Percentiles rank a stretch among this genome's conserved stretches.
These are phyloP conservation scores for Coenonympha glycerion DNA, from an alignment of 2,888 invertebrate genomes.

Conservation along the genomic window DNA sequence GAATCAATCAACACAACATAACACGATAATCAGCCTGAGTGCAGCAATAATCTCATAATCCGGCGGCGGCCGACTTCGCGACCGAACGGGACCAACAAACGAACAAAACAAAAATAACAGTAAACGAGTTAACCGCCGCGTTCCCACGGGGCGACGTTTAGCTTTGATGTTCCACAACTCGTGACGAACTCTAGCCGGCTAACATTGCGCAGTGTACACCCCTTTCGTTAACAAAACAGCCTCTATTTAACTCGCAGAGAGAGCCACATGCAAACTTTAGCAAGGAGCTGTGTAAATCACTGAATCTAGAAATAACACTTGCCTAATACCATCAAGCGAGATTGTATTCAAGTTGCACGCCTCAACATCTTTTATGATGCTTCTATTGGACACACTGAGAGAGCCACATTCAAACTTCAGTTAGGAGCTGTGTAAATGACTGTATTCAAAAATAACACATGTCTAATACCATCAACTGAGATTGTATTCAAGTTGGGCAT, in stretches of 20 bases:
- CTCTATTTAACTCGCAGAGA: slow-evolving; percentile 1
- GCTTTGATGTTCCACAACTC: slow-evolving; percentile 41
- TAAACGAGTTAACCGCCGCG: slow-evolving; percentile 48
- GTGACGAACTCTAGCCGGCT: slow-evolving; percentile 22
- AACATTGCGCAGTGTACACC: slow-evolving; percentile 17
- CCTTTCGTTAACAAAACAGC: slow-evolving; percentile 9
- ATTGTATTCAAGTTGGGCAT: too few relatives aligned
- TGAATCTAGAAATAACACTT: too few relatives aligned
- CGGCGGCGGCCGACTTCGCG: slow-evolving; percentile 36
- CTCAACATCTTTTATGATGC: too few relatives aligned
- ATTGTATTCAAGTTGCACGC: too few relatives aligned
- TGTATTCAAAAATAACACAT: too few relatives aligned
- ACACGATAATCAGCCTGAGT: slow-evolving; percentile 34
- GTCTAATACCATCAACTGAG: too few relatives aligned
- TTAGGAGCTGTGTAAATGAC: slow-evolving; percentile 6
- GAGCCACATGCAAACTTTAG: background rate
- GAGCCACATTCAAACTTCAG: background rate
- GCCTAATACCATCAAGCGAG: too few relatives aligned
- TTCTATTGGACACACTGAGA: slow-evolving; percentile 1
- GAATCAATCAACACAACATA: slow-evolving; percentile 23
- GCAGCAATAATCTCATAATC: slow-evolving; percentile 55
- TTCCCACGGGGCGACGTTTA: slow-evolving; percentile 59
- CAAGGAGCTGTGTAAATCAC: slow-evolving; percentile 6
- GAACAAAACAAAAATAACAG: slow-evolving; percentile 43
- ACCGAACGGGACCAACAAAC: slow-evolving; percentile 16